Evolutionary conservation across 1,140 invertebrate species (phyloP), one percentile per base, ranked within the genome.

Genomic region (Cydia amplana): DNA sequence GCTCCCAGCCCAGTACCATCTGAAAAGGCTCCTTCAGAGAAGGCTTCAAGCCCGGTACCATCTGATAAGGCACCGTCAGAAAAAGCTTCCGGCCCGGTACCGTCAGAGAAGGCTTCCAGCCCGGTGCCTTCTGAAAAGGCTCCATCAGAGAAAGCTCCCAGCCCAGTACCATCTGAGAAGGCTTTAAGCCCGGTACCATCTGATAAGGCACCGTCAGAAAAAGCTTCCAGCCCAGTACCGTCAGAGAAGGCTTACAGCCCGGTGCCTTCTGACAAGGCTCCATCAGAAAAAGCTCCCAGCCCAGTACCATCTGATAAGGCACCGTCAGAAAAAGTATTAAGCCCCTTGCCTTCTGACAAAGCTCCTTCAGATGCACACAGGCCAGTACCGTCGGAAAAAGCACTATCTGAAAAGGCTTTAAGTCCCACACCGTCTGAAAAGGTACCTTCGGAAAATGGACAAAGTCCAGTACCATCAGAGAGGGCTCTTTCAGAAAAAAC

Each of bases 261-360:
- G 0, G 64, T 67, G 23, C 23, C 32, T 1, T 67, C 64, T 10
- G 23, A 32, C 1, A 67, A 60, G 20, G 55, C 55, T 18, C 14
- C 20, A 23, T 73, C 72, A 3, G 77, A 80, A 4, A 76, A 77
- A 65, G n/a, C 46, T 18, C 67, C 74, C 3, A 28, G 20, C 20
- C 72, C 49, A 3, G 5, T 49, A 7, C 60, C 60, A 2, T 64
- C 60, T 25, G 60, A 64, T 0, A 64, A 64, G 60, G 23, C 23
- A 0, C 7, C 23, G 4, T 23, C 23, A 4, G 60, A 64, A 4
- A 64, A 64, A 25, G 25, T 3, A 1, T 3, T 25, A 0, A 64
- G 60, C 23, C 60, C 60, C 0, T 7, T 9, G 4, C 60, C 23
- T 3, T 64, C 60, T 12, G 60, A 64, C 4, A 64, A 64, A 2